A percentile compares a stretch with the other conserved stretches of the same genome.
Evolutionary conservation across 2,797 vertebrate species (phyloP).

Genomic region (Periparus ater): DNA sequence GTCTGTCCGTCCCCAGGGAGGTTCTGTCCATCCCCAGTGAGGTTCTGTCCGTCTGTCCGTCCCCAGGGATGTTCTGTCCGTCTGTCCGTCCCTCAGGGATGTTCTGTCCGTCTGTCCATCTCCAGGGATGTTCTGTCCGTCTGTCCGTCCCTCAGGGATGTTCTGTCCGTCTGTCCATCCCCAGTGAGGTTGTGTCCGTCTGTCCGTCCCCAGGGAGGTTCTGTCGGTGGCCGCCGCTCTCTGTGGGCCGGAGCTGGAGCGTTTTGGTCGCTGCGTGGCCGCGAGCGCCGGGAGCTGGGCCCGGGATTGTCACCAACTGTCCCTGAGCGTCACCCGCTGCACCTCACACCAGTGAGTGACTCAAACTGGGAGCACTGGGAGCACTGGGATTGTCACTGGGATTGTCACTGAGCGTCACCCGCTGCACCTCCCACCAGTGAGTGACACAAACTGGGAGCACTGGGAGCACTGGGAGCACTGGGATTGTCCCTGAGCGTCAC

Average conservation of each 20-base stretch:
- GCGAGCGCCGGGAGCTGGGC: background rate
- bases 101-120: no score
- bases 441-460: background rate
- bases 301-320: background rate
- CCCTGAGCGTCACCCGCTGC: background rate
- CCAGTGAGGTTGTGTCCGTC: no score
- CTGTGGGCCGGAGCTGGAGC: background rate
- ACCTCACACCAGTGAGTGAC: background rate
- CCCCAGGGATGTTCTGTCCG: no score
- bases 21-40: no score
- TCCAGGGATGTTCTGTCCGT: no score
- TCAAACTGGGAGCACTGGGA: background rate
- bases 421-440: background rate
- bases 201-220: background rate
- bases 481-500: no score
- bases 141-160: no score
- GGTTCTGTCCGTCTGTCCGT: no score
- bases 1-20: no score
- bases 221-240: background rate
- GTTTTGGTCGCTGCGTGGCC: background rate
- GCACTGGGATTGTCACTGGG: background rate
- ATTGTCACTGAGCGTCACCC: slow-evolving; percentile 45
- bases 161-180: no score
- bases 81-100: no score
- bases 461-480: no score